phyloP scores from a whole-genome alignment of 2,888 invertebrate species.

The Sclerodermus sp. region DNA sequence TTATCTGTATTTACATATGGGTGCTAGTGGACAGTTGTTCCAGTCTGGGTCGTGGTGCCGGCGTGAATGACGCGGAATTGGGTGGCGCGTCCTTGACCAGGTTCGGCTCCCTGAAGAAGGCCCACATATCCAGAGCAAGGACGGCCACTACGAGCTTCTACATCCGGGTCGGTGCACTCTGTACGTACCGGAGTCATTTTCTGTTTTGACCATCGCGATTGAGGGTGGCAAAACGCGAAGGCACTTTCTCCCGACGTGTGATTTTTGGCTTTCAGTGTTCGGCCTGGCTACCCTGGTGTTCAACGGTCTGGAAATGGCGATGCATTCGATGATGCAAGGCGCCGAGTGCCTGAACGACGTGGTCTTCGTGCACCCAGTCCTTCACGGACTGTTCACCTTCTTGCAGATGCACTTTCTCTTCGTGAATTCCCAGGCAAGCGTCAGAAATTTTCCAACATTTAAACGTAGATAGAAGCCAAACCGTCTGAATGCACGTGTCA shows the following conservation, averaged over 20 bases:
- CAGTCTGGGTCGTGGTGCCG: conserved; percentile 43
- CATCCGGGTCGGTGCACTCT: conserved; percentile 60
- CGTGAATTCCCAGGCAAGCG: conserved; percentile 61
- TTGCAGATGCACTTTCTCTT: conserved; percentile 64
- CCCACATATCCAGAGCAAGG: conserved; percentile 60
- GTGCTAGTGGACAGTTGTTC: conserved; percentile 61
- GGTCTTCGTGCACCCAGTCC: conserved; percentile 61
- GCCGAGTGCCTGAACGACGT: conserved; percentile 58
- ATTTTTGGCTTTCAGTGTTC: conserved; percentile 55
- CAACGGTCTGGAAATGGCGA: conserved; percentile 63
- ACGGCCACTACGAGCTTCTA: conserved; percentile 62
- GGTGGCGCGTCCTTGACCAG: conserved; percentile 56
- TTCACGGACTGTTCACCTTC: conserved; percentile 63
- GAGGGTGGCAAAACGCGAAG: too few species aligned
- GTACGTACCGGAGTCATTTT: too few species aligned
- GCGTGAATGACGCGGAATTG: conserved; percentile 56
- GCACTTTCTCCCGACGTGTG: too few species aligned
- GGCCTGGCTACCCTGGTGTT: conserved; percentile 62
- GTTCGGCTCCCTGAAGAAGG: conserved; percentile 60
- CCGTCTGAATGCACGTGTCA: too few species aligned
- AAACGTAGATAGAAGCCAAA: too few species aligned
- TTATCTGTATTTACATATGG: conserved; percentile 62
- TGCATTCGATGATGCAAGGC: conserved; percentile 62
- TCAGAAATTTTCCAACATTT: too few species aligned
- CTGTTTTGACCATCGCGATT: too few species aligned